Evolutionary conservation across 2,113 vertebrate genomes (phyloP).

Genomic region (Labeo rohita): DNA sequence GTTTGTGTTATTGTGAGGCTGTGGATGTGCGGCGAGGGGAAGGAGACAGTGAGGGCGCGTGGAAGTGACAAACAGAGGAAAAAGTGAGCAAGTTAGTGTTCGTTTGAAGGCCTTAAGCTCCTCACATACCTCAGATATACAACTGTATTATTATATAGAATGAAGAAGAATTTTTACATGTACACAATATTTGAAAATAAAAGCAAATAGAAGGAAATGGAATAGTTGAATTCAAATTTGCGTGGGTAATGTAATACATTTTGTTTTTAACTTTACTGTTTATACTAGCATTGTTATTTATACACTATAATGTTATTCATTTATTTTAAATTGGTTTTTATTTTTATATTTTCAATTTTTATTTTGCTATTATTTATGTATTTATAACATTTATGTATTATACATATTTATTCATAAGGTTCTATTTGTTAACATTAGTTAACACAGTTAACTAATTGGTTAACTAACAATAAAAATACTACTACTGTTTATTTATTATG

Average conservation of each 20-base stretch:
- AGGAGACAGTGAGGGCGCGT: background rate
- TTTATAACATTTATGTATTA: too few species aligned
- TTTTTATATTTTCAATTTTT: too few species aligned
- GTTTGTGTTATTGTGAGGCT: slow-evolving; percentile 29
- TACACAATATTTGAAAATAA: background rate
- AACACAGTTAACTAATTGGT: too few species aligned
- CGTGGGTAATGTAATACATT: background rate
- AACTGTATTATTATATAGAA: background rate
- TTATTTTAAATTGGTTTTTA: too few species aligned
- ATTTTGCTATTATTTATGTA: too few species aligned
- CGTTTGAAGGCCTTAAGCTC: background rate
- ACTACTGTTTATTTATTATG: too few species aligned
- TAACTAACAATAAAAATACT: too few species aligned
- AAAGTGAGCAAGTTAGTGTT: background rate
- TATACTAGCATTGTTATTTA: too few species aligned
- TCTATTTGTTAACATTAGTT: too few species aligned
- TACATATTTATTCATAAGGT: too few species aligned
- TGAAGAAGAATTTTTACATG: background rate
- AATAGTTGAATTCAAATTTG: background rate
- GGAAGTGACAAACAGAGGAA: background rate
- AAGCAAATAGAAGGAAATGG: background rate
- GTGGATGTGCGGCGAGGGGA: background rate
- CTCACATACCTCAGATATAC: background rate
- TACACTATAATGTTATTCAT: too few species aligned
- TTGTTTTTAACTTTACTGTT: background rate